A percentile compares a stretch with the other conserved stretches of the same genome.
Conservation (phyloP, 2,113 vertebrate genomes). For the Panthera leo region DNA sequence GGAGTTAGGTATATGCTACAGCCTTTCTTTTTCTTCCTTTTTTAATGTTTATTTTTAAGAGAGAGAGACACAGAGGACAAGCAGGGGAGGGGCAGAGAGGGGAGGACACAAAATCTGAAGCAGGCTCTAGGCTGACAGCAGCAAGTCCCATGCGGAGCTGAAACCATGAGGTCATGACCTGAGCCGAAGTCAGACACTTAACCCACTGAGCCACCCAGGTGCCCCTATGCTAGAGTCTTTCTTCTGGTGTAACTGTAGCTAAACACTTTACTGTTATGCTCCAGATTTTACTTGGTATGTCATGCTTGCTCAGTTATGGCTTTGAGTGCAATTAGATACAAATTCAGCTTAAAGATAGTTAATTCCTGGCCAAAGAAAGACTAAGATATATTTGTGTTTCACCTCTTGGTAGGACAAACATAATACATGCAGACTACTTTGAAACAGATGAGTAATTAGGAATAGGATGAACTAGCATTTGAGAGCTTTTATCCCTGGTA, state of each 20-base stretch:
- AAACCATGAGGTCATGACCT: too few relatives aligned
- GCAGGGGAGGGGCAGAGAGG: too few relatives aligned
- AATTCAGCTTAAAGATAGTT: neutral
- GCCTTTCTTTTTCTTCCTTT: neutral
- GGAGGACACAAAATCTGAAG: too few relatives aligned
- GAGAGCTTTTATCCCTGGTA: neutral
- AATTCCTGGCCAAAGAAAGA: neutral
- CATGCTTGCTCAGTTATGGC: neutral
- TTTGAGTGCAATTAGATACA: neutral
- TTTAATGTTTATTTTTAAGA: too few relatives aligned
- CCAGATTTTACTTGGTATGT: neutral
- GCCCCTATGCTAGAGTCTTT: neutral
- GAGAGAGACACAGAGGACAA: too few relatives aligned
- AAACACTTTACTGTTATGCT: neutral
- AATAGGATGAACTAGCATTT: neutral
- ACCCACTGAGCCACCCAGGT: too few relatives aligned
- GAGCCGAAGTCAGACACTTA: too few relatives aligned
- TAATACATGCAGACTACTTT: neutral
- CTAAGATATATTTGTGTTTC: neutral
- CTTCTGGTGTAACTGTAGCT: neutral
- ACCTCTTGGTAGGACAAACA: neutral
- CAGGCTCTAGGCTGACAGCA: too few relatives aligned
- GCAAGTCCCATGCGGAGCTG: too few relatives aligned
- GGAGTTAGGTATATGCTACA: neutral
- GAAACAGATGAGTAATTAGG: neutral